Conservation (phyloP, 2,888 invertebrate species). For the Ophion obscuratus region DNA sequence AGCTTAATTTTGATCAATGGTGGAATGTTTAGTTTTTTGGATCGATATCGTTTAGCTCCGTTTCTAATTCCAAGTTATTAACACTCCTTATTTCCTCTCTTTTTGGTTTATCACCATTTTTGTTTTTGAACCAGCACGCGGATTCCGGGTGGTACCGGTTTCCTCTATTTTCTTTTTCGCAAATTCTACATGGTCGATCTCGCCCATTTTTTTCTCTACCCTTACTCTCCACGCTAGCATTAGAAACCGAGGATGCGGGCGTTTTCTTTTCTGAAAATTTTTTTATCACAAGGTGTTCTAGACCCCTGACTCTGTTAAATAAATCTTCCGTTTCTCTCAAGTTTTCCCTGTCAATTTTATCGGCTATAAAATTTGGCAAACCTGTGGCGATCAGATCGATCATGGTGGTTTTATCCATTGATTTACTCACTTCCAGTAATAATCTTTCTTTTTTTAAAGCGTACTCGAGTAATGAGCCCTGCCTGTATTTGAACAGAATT, state of each 20-base stretch:
- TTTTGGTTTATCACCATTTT: conserved; percentile 40
- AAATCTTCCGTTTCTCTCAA: conserved; percentile 25
- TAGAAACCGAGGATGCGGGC: no score
- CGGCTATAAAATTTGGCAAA: conserved; percentile 70
- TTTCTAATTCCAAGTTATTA: conserved; percentile 50
- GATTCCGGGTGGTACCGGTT: conserved; percentile 63
- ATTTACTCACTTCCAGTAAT: conserved; percentile 67
- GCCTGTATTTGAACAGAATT: conserved; percentile 69
- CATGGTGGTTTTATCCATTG: conserved; percentile 64
- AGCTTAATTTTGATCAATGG: conserved; percentile 70
- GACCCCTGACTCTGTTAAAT: conserved; percentile 53
- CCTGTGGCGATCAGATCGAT: conserved; percentile 65
- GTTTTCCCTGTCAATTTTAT: conserved; percentile 68
- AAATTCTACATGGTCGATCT: conserved; percentile 59
- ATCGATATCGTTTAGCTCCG: not conserved
- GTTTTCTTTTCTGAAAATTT: conserved; percentile 37
- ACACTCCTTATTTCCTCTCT: conserved; percentile 44
- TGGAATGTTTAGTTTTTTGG: conserved; percentile 67
- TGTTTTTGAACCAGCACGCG: conserved; percentile 58
- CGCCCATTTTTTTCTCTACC: conserved; percentile 51
- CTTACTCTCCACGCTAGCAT: conserved; percentile 33
- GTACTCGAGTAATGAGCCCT: conserved; percentile 71
- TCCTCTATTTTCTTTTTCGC: conserved; percentile 55
- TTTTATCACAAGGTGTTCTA: conserved; percentile 54
- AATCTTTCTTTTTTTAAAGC: conserved; percentile 71